phyloP scores from a whole-genome alignment of 2,888 invertebrate genomes.

The Peribatodes rhomboidaria region DNA sequence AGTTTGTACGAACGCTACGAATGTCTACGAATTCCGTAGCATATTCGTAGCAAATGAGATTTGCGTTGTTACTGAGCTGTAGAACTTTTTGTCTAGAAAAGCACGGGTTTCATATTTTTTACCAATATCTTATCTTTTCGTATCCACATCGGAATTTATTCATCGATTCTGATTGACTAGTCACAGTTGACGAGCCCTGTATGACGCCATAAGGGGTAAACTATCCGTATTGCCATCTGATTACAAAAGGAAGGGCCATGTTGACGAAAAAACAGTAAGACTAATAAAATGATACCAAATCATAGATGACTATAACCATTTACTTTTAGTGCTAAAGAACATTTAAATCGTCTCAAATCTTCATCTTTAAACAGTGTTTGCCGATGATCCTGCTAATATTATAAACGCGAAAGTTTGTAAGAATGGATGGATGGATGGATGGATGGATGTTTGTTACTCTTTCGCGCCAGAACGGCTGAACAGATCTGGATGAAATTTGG shows the following conservation, averaged over 20 bases:
- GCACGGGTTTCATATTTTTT: background rate
- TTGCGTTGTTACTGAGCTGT: too few species aligned
- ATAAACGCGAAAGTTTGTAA: too few species aligned
- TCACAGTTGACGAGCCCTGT: constrained; percentile 72
- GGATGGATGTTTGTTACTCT: too few species aligned
- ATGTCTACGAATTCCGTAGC: constrained; percentile 33
- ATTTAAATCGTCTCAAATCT: too few species aligned
- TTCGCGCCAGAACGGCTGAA: too few species aligned
- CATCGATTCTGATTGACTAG: constrained; percentile 58
- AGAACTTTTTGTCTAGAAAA: too few species aligned
- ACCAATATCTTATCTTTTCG: too few species aligned
- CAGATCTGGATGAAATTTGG: too few species aligned
- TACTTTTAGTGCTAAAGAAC: too few species aligned
- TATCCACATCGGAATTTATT: constrained; percentile 32
- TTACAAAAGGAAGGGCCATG: background rate
- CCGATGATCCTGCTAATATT: too few species aligned
- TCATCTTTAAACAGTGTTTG: too few species aligned
- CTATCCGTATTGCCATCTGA: background rate
- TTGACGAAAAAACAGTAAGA: background rate
- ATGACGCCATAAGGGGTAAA: constrained; percentile 73
- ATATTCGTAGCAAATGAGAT: background rate
- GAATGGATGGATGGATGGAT: too few species aligned
- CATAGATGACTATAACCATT: background rate
- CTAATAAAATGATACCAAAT: background rate
- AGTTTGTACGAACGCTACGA: background rate